phyloP scores from a whole-genome alignment of 2,113 vertebrate species.

The Mesocricetus auratus region DNA sequence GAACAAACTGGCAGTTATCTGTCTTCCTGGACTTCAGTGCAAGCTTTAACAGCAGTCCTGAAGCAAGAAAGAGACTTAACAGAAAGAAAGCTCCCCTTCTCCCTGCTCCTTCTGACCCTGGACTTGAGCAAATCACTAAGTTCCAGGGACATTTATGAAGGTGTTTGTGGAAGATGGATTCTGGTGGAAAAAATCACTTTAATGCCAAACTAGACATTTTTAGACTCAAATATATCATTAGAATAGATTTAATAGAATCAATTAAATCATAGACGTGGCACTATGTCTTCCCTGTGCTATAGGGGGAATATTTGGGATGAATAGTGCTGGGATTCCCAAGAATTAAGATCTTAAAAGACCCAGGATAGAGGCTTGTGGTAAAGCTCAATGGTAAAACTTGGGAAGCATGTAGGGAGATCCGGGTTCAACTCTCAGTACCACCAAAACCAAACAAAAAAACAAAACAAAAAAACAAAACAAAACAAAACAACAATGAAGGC shows the following conservation, averaged over 20 bases:
- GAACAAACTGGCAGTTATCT: background rate
- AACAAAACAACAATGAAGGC: background rate
- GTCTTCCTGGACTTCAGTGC: background rate
- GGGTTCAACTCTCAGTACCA: background rate
- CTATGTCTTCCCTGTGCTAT: background rate
- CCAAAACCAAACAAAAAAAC: background rate
- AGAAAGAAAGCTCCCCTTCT: background rate
- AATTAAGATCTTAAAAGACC: background rate
- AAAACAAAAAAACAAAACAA: background rate
- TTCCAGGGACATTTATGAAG: background rate
- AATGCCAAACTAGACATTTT: background rate
- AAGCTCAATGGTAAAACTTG: background rate
- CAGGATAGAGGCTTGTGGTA: background rate
- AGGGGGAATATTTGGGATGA: background rate
- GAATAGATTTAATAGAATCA: background rate
- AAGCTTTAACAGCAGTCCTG: background rate
- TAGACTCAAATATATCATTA: background rate
- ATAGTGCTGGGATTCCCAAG: background rate
- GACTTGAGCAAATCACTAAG: background rate
- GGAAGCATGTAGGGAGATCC: background rate
- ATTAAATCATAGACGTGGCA: background rate
- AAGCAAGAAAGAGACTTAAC: background rate
- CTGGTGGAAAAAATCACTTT: background rate
- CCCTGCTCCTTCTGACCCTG: background rate
- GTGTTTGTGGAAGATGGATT: too few relatives aligned